A percentile compares a stretch with the other conserved stretches of the same genome.
phyloP scores from a whole-genome alignment of 2,797 vertebrate genomes.

The Podarcis lilfordi region DNA sequence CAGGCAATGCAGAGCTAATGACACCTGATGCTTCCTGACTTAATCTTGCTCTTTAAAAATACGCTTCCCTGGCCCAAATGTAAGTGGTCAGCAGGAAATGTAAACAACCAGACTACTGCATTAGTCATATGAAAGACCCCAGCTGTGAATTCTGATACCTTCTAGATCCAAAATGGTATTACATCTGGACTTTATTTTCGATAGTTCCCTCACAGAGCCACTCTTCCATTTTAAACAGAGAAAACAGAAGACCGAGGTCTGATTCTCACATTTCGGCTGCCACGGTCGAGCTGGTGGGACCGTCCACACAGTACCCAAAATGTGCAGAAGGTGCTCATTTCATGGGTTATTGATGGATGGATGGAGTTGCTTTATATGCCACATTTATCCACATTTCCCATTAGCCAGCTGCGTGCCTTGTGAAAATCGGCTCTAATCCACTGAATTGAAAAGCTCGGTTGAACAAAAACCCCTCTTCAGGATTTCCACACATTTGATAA shows the following conservation, averaged over 20 bases:
- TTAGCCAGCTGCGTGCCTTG: neutral
- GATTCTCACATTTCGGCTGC: neutral
- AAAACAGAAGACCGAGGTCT: slow-evolving; percentile 12
- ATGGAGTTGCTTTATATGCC: too few relatives aligned
- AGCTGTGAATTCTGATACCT: slow-evolving; percentile 21
- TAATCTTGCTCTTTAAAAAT: slow-evolving; percentile 26
- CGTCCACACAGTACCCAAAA: neutral
- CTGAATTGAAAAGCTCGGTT: too few relatives aligned
- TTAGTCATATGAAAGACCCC: slow-evolving; percentile 29
- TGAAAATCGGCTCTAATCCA: too few relatives aligned
- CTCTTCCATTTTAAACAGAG: slow-evolving; percentile 24
- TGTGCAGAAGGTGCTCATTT: neutral
- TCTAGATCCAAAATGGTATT: slow-evolving; percentile 1
- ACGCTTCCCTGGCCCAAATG: slow-evolving; percentile 19
- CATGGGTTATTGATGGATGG: neutral
- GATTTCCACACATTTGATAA: too few relatives aligned
- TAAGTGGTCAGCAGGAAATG: slow-evolving; percentile 36
- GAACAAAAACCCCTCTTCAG: too few relatives aligned
- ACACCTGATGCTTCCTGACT: slow-evolving; percentile 39
- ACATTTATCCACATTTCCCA: neutral
- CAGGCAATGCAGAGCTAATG: slow-evolving; percentile 29
- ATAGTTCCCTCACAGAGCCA: slow-evolving; percentile 23
- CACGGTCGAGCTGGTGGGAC: neutral
- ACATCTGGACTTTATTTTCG: slow-evolving; percentile 17
- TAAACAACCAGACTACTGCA: slow-evolving; percentile 32